Base-by-base conservation (phyloP, 2,797 vertebrate species). In the Danio choprae region DNA sequence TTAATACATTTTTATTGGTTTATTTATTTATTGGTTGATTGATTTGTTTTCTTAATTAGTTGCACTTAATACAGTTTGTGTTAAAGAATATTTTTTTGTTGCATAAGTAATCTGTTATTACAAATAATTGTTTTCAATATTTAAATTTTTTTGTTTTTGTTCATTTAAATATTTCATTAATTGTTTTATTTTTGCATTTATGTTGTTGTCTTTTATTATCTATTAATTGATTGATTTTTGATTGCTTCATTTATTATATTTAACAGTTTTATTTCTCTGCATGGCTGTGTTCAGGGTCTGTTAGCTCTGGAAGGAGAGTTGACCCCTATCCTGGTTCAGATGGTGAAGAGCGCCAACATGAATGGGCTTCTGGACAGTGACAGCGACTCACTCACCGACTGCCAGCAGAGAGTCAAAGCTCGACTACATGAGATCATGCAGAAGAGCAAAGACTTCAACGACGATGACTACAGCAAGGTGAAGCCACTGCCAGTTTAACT, bases 341-440 rank as follows among this genome's bases (percentile, higher is more conserved):
- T 96, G 96, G 96, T 96, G 79, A 96, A 96, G 90, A 96, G 96
- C 62, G 95, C 96, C 87, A 96, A 96, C 85, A 96, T 96, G 95
- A 96, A 96, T 0, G 96, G 96, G 22, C 92, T 96, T 5, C 90
- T 96, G 85, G 96, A 96, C 89, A 96, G 95, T 0, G 95, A 96
- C 81, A 93, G 95, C 0, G 95, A 96, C 85, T 95, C 95, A 1
- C 88, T 96, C 46, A 96, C 94, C 81, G 95, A 95, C 88, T 96
- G 95, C 79, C 96, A 96, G 80, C 95, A 94, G 83, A 91, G 92
- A 13, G 96, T 96, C 63, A 96, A 96, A 87, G 94, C 95, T 0
- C 90, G 89, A 1, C 91, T 96, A 5, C 95, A 93, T 4, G 95
- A 96, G 82, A 95, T 96, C 86, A 93, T 96, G 93, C 96, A 96